Evolutionary conservation across 2,797 vertebrate species (phyloP), one percentile per base, ranked within the genome.

Genomic region (Argyrosomus regius): DNA sequence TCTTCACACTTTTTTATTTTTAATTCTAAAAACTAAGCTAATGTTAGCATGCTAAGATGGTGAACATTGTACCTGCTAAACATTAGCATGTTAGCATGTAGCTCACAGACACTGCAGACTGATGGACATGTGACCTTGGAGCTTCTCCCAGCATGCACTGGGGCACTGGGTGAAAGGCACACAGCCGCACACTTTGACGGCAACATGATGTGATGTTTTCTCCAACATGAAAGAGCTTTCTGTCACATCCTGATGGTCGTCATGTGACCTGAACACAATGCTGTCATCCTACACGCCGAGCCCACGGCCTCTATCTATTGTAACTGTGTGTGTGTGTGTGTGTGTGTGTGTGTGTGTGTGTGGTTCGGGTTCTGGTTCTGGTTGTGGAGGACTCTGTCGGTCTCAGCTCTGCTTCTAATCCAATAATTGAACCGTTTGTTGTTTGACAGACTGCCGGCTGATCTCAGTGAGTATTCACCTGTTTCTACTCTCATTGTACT

Each of bases 181-280:
- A 18, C 16, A 58, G 56, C 16, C 17, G 14, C 17, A 35, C 5
- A 28, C 2, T 53, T 8, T 31, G 49, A 43, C 22, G 9, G 62
- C 5, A n/a, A 49, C n/a, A 14, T 17, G 17, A 22, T 22, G 5
- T 39, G 18, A 43, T n/a, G 26, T 62, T 39, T 56, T 6, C 26
- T 62, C 9, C 3, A 5, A 68, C 45, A 67, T 80, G 65, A 83
- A 82, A 72, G 77, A 54, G 18, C 46, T 71, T 80, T 72, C 56
- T 77, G 76, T 83, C 17, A 14, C 62, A 13, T 22, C 52, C 28
- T 63, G 41, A 12, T 59, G 12, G 35, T 56, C 4, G 17, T 68
- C 82, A 89, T 75, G 82, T 89, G 87, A 82, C 72, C 17, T 24
- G 77, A 70, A 57, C 75, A 88, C 83, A 84, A 88, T 64, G 75